Base-by-base conservation (phyloP, 1,140 invertebrate species). In the Macrobrachium nipponense region DNA sequence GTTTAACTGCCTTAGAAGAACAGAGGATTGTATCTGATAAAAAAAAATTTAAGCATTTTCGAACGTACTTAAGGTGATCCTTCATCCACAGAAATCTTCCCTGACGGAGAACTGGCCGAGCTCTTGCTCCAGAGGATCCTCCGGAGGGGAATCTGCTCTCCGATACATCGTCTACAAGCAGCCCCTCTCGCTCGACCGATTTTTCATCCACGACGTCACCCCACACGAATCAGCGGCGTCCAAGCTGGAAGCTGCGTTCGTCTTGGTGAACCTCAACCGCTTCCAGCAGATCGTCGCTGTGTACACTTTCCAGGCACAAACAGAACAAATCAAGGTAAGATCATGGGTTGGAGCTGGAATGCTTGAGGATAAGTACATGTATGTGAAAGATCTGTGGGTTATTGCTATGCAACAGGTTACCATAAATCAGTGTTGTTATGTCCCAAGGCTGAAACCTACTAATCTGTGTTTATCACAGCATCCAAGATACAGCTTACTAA, bases 161-260 rank as follows among this genome's bases (percentile, higher is more conserved):
- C 91, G 92, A 58, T 95, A 94, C 89, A 92, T 94, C 27, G 94
- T 95, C 12, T 93, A 95, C 90, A 92, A 93, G 87, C 94, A 95
- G 89, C 94, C 94, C 44, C 91, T 95, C 5, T 94, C 94, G 8
- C 90, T 95, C 20, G 94, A 95, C 90, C 91, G 94, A 15, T 94
- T 94, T 89, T 94, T 93, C 81, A 91, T 95, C 78, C 94, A 95
- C 90, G 94, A 95, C 90, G 92, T 95, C 43, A 91, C 91, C 43
- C 90, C 92, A n/a, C 90, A 91, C 62, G 94, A 94, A 90, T 92
- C 92, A 59, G 90, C 92, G 61, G 92, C 91, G 18, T 92, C 91
- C 86, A 93, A 92, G 80, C 89, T 94, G 60, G 93, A 94, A 86
- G 90, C 92, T 88, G 92, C 92, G 18, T 94, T 94, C 89, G 93